phyloP scores from a whole-genome alignment of 2,113 vertebrate species.

The Oreotragus oreotragus region DNA sequence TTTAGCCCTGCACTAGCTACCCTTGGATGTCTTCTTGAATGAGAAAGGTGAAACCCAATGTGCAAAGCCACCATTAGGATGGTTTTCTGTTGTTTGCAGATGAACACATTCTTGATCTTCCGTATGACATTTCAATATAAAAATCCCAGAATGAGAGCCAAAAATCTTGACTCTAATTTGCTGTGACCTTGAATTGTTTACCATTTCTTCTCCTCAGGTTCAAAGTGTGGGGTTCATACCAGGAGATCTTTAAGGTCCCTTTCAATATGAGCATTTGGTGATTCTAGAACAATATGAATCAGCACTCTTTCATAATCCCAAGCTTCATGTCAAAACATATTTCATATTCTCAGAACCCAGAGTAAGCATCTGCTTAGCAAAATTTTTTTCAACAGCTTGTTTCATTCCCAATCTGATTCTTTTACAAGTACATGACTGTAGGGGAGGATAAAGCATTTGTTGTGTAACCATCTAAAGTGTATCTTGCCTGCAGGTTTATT shows the following conservation, averaged over 20 bases:
- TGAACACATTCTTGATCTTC: neutral
- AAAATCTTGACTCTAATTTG: neutral
- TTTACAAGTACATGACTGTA: slow-evolving; percentile 54
- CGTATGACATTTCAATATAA: neutral
- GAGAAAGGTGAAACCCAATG: neutral
- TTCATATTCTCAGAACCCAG: slow-evolving; percentile 48
- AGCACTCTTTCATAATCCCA: slow-evolving; percentile 62
- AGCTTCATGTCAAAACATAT: slow-evolving; percentile 63
- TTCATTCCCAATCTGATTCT: slow-evolving; percentile 47
- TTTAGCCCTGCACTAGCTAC: neutral
- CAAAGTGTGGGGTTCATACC: neutral
- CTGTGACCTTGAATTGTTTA: neutral
- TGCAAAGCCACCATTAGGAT: neutral
- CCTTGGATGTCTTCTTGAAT: neutral
- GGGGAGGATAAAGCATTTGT: slow-evolving; percentile 41
- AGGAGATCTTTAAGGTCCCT: neutral
- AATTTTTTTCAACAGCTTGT: slow-evolving; percentile 60
- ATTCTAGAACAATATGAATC: slow-evolving; percentile 66
- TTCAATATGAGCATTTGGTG: slow-evolving; percentile 33
- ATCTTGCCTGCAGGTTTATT: slow-evolving; percentile 24
- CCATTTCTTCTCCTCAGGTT: neutral
- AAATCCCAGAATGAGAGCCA: neutral
- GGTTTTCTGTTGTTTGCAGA: neutral
- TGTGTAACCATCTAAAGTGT: slow-evolving; percentile 42
- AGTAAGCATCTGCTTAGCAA: slow-evolving; percentile 61